These are phyloP conservation scores for Pteromalus puparum DNA, from an alignment of 1,140 invertebrate genomes.

Conservation along the genomic window DNA sequence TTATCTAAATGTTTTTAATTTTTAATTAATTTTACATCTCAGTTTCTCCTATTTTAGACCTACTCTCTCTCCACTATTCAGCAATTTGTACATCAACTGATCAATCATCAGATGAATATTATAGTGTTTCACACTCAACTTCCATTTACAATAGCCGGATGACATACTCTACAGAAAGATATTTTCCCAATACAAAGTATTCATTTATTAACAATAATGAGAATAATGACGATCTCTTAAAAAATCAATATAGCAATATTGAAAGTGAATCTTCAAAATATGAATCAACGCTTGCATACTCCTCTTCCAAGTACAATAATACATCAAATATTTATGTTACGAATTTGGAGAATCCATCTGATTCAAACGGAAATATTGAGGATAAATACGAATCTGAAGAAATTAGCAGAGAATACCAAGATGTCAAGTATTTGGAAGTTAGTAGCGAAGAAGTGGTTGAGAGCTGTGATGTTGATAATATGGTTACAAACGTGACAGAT, in stretches of 20 bases:
- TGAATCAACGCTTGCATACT: conserved; percentile 62
- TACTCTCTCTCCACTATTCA: conserved; percentile 70
- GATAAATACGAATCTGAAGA: conserved; percentile 67
- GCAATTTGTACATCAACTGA: conserved; percentile 63
- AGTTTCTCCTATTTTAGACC: conserved; percentile 61
- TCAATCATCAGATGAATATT: conserved; percentile 67
- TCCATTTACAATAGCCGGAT: conserved; percentile 63
- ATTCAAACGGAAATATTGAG: conserved; percentile 67
- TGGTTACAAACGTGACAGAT: conserved; percentile 78
- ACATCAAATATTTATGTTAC: conserved; percentile 60
- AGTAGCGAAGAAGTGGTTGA: conserved; percentile 74
- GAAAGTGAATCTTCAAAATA: conserved; percentile 62
- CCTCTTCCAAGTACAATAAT: conserved; percentile 58
- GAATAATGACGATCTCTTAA: conserved; percentile 61
- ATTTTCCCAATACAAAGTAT: conserved; percentile 63
- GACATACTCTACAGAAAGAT: conserved; percentile 59
- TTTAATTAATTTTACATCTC: conserved; percentile 50
- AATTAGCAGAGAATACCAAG: conserved; percentile 67
- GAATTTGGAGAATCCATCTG: conserved; percentile 60
- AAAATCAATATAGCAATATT: conserved; percentile 58
- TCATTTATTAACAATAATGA: conserved; percentile 68
- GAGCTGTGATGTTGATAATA: conserved; percentile 76
- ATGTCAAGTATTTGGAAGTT: conserved; percentile 72
- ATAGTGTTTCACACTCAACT: conserved; percentile 68
- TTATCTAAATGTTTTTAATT: conserved; percentile 33